phyloP scores from a whole-genome alignment of 2,888 invertebrate genomes.

The Reticulitermes lucifugus region DNA sequence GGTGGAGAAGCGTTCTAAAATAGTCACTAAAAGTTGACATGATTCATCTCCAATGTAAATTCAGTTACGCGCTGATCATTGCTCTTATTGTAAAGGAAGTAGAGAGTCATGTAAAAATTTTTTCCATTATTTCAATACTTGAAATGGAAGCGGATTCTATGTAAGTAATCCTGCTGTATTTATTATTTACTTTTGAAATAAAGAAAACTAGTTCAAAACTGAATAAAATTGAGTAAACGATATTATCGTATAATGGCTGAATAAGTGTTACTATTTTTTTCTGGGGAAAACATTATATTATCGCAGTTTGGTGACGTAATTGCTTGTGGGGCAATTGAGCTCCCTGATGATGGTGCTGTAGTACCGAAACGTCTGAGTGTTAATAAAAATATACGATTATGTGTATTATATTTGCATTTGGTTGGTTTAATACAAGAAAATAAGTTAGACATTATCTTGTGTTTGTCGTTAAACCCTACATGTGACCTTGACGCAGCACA shows the following conservation, averaged over 20 bases:
- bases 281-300: background rate
- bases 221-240: background rate
- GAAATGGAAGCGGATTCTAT: background rate
- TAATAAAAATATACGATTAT: no score
- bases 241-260: background rate
- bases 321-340: background rate
- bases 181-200: slow-evolving; percentile 5
- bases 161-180: background rate
- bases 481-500: background rate
- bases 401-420: no score
- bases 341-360: no score
- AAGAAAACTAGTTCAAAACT: background rate
- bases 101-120: background rate
- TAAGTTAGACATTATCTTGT: no score
- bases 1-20: background rate
- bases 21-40: background rate
- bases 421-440: no score
- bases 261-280: background rate
- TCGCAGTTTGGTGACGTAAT: no score
- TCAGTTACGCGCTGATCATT: slow-evolving; percentile 1
- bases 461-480: no score
- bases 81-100: background rate
- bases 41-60: background rate
- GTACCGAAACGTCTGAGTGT: no score
- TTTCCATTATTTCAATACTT: background rate